Percentiles rank a stretch among this genome's conserved stretches.
phyloP scores from a whole-genome alignment of 2,888 invertebrate genomes.

The Dioctria rufipes region DNA sequence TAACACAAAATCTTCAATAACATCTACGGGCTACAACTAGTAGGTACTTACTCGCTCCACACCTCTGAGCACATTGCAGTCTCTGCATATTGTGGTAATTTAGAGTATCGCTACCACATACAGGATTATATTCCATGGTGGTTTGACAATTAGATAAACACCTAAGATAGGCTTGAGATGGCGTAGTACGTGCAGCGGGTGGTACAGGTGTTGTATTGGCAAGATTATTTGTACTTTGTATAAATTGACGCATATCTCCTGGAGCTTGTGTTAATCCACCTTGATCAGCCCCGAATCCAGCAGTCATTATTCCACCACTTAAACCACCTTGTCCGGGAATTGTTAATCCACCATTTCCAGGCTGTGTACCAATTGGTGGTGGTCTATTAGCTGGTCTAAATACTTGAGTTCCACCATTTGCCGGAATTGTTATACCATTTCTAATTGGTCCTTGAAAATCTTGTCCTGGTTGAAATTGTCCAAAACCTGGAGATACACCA shows the following conservation, averaged over 20 bases:
- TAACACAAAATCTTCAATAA: not conserved
- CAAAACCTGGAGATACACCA: conserved; percentile 42
- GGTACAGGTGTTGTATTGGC: conserved; percentile 26
- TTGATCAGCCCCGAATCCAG: not conserved
- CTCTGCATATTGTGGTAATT: conserved; percentile 66
- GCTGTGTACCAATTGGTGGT: conserved; percentile 20
- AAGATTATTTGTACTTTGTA: too few species aligned
- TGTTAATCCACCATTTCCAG: conserved; percentile 10
- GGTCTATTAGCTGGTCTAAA: not conserved
- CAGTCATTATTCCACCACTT: not conserved
- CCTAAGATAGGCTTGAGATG: conserved; percentile 59
- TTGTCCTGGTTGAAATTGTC: conserved; percentile 27
- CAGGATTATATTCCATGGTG: conserved; percentile 69
- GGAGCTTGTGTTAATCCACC: not conserved
- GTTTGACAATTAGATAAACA: conserved; percentile 65
- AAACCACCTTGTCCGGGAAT: conserved; percentile 1
- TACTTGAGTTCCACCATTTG: conserved; percentile 27
- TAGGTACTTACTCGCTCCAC: conserved; percentile 66
- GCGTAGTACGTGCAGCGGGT: conserved; percentile 58
- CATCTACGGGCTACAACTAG: too few species aligned
- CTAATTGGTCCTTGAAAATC: not conserved
- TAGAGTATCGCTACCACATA: conserved; percentile 67
- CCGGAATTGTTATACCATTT: conserved; percentile 18
- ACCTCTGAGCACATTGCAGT: conserved; percentile 66
- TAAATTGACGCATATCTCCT: not conserved